phyloP scores from a whole-genome alignment of 2,888 invertebrate genomes.

The Apotomis capreana region DNA sequence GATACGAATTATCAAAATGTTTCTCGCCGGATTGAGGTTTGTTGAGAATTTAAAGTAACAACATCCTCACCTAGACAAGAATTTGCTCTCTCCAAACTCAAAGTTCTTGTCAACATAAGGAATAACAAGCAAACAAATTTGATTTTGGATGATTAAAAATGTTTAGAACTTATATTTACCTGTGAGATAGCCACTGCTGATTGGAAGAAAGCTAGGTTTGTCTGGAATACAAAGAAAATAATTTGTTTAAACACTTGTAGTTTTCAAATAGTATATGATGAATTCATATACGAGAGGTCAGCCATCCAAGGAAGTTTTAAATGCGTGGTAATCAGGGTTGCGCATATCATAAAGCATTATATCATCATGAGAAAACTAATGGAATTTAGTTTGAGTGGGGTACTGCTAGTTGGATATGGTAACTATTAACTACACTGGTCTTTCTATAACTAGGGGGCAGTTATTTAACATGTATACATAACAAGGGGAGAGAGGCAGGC shows the following conservation, averaged over 20 bases:
- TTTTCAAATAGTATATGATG: background rate
- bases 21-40: constrained; percentile 79
- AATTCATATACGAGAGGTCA: constrained; percentile 52
- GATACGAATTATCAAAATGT: constrained; percentile 50
- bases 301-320: constrained; percentile 83
- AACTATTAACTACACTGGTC: background rate
- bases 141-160: constrained; percentile 52
- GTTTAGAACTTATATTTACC: constrained; percentile 42
- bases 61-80: constrained; percentile 80
- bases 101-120: constrained; percentile 58
- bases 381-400: constrained; percentile 3
- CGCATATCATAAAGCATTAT: constrained; percentile 79
- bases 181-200: constrained; percentile 6
- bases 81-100: constrained; percentile 67
- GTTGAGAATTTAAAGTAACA: constrained; percentile 66
- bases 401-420: constrained; percentile 6
- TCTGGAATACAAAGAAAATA: constrained; percentile 22
- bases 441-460: background rate
- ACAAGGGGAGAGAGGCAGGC: background rate
- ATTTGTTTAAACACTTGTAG: background rate
- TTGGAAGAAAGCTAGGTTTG: background rate
- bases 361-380: constrained; percentile 67
- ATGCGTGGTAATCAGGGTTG: constrained; percentile 83
- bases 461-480: background rate
- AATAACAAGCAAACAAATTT: constrained; percentile 57